These are phyloP conservation scores for Atrichornis clamosus DNA, from an alignment of 2,113 vertebrate species.

Conservation along the genomic window DNA sequence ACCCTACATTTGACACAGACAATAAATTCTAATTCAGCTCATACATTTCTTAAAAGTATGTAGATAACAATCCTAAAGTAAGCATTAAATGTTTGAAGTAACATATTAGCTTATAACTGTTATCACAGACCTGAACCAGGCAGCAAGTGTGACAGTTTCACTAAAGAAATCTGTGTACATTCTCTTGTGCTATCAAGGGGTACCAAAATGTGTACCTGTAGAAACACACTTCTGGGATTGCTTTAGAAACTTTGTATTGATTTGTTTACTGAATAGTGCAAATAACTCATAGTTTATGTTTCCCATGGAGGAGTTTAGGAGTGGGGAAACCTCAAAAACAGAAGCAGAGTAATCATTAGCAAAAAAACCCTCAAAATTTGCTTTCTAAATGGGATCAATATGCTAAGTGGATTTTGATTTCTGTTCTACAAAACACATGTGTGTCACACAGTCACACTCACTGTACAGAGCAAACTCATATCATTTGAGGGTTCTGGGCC, in stretches of 20 bases:
- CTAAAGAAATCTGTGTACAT: not conserved
- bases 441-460: not conserved
- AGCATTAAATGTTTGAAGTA: not conserved
- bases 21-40: not conserved
- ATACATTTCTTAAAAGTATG: not conserved
- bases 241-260: not conserved
- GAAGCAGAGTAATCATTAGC: not conserved
- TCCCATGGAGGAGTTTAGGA: not conserved
- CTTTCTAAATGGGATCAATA: not conserved
- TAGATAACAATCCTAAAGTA: not conserved
- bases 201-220: not conserved
- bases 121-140: rapidly evolving
- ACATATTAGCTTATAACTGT: not conserved
- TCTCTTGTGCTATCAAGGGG: not conserved
- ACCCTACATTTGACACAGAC: not conserved
- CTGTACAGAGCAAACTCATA: not conserved
- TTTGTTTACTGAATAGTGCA: not conserved
- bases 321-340: not conserved
- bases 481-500: not conserved
- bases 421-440: not conserved
- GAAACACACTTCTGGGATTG: not conserved
- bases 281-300: not conserved
- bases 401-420: not conserved
- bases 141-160: rapidly evolving
- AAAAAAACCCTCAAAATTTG: not conserved